These are phyloP conservation scores for Zapus hudsonius DNA, from an alignment of 2,113 vertebrate genomes.

Conservation along the genomic window DNA sequence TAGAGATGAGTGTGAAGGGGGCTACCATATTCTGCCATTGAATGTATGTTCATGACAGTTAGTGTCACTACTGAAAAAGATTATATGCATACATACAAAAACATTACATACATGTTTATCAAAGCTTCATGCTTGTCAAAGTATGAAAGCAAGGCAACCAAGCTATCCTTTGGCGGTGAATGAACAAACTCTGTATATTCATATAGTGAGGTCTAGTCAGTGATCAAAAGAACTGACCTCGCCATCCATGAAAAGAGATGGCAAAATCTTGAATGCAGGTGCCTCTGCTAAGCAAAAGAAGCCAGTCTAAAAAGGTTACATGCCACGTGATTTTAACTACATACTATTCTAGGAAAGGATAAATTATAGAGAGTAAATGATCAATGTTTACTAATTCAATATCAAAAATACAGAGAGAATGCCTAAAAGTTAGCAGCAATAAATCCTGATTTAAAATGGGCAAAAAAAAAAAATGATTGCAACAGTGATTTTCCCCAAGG, in stretches of 20 bases:
- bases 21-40: background rate
- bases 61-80: background rate
- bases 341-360: background rate
- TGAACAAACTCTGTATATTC: background rate
- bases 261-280: background rate
- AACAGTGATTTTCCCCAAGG: background rate
- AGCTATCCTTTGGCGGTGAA: background rate
- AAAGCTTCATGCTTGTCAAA: background rate
- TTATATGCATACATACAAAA: background rate
- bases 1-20: background rate
- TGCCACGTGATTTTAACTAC: background rate
- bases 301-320: background rate
- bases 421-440: background rate
- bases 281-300: background rate
- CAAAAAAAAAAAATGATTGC: background rate
- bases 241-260: background rate
- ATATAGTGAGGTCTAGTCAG: background rate
- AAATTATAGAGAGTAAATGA: background rate
- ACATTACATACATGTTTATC: background rate
- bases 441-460: background rate
- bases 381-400: background rate
- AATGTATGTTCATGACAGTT: too few species aligned
- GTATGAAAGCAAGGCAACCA: background rate
- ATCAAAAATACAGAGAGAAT: background rate
- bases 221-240: constrained; percentile 6